Percentiles rank a stretch among this genome's conserved stretches.
Conservation (phyloP, 2,113 vertebrate species). For the Notarius quadriscutis region DNA sequence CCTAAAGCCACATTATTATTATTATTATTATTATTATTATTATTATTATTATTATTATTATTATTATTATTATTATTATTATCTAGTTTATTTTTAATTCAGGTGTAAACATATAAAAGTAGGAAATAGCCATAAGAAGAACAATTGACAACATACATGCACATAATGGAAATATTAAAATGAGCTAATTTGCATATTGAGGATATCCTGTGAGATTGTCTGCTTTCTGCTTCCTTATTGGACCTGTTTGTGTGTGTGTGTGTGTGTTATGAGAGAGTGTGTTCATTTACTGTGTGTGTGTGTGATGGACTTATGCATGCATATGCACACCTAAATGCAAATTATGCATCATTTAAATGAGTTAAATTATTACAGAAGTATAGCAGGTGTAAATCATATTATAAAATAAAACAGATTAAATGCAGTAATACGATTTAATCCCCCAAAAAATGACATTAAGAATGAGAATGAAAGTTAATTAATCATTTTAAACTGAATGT, state of each 20-base stretch:
- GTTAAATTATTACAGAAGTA: neutral
- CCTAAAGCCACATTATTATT: too few species aligned
- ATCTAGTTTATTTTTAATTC: neutral
- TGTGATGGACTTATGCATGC: neutral
- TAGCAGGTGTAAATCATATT: neutral
- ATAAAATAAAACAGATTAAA: neutral
- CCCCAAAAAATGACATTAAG: neutral
- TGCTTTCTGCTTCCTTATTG: neutral
- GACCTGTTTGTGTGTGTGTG: neutral
- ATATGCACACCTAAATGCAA: neutral
- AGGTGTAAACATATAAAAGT: neutral
- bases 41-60: too few species aligned
- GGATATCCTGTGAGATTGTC: neutral
- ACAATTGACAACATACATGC: neutral
- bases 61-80: too few species aligned
- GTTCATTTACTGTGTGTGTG: neutral
- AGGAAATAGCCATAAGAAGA: neutral
- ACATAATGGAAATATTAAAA: neutral
- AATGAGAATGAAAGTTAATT: neutral
- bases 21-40: too few species aligned
- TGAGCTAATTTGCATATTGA: neutral
- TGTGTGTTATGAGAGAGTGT: neutral
- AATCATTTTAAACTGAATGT: neutral
- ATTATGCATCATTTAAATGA: neutral
- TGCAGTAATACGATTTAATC: neutral